Conservation (phyloP, 2,797 vertebrate species). For the Tenualosa ilisha region DNA sequence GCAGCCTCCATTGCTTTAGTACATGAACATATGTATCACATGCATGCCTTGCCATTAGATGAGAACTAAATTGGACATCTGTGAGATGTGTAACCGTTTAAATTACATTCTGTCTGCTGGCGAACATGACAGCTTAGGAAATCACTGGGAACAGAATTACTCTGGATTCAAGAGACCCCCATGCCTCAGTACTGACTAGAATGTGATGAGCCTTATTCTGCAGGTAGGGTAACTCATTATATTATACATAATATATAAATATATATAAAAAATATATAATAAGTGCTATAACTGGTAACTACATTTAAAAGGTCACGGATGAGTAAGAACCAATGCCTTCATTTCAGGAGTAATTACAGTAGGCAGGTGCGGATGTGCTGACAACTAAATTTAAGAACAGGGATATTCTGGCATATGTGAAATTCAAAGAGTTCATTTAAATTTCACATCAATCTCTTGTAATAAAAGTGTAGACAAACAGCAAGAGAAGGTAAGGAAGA, state of each 20-base stretch:
- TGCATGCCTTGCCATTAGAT: not conserved
- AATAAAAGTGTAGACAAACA: not conserved
- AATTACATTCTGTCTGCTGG: not conserved
- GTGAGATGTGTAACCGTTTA: not conserved
- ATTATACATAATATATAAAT: no score
- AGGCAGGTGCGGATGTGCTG: not conserved
- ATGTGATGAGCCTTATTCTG: not conserved
- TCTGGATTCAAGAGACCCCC: not conserved
- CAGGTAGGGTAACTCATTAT: not conserved
- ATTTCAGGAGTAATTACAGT: not conserved
- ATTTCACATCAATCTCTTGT: not conserved
- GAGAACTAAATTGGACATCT: not conserved
- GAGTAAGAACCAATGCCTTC: not conserved
- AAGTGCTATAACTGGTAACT: not conserved
- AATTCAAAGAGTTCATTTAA: not conserved
- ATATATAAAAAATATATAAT: no score
- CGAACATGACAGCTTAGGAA: not conserved
- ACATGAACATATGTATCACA: no score
- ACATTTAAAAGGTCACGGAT: conserved; percentile 4
- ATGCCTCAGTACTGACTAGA: not conserved
- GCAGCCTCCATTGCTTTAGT: not conserved
- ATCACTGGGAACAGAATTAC: not conserved
- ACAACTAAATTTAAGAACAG: not conserved
- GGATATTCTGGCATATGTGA: not conserved
- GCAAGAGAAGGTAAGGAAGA: conserved; percentile 54